These are phyloP conservation scores for Porphyrio hochstetteri DNA, from an alignment of 2,113 vertebrate species.

Conservation along the genomic window DNA sequence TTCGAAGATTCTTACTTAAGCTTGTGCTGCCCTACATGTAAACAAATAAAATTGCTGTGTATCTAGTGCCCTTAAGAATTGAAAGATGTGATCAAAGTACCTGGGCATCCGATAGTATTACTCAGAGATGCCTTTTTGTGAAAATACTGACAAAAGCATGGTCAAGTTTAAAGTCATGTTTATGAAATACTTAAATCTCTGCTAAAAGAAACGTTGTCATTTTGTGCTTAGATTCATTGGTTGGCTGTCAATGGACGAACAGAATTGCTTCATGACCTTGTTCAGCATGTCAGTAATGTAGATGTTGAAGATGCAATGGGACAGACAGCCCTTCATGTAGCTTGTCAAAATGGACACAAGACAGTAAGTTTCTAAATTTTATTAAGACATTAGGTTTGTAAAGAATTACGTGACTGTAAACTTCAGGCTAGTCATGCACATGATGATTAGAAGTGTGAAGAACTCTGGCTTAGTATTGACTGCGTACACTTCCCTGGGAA, in stretches of 20 bases:
- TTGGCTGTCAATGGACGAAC: slow-evolving; percentile 95
- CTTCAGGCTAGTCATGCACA: neutral
- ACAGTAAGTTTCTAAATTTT: slow-evolving; percentile 77
- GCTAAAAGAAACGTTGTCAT: neutral
- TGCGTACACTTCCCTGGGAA: neutral
- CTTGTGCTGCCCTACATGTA: neutral
- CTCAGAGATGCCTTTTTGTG: neutral
- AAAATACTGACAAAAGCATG: neutral
- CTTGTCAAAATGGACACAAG: slow-evolving; percentile 98
- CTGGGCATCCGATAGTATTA: neutral
- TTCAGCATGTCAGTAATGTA: slow-evolving; percentile 95
- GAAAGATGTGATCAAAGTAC: neutral
- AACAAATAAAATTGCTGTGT: neutral
- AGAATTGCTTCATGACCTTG: slow-evolving; percentile 94
- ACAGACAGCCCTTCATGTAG: slow-evolving; percentile 96
- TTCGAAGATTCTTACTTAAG: neutral
- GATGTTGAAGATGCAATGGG: slow-evolving; percentile 99
- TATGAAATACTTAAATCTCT: neutral
- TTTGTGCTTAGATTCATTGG: slow-evolving; percentile 90
- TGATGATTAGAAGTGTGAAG: neutral
- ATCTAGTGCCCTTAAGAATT: neutral
- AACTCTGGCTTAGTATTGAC: neutral
- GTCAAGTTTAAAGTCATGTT: neutral
- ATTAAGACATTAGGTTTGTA: neutral
- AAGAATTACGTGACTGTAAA: neutral